Evolutionary conservation across 2,113 vertebrate species (phyloP), one percentile per base, ranked within the genome.

Genomic region (Lampris incognitus): DNA sequence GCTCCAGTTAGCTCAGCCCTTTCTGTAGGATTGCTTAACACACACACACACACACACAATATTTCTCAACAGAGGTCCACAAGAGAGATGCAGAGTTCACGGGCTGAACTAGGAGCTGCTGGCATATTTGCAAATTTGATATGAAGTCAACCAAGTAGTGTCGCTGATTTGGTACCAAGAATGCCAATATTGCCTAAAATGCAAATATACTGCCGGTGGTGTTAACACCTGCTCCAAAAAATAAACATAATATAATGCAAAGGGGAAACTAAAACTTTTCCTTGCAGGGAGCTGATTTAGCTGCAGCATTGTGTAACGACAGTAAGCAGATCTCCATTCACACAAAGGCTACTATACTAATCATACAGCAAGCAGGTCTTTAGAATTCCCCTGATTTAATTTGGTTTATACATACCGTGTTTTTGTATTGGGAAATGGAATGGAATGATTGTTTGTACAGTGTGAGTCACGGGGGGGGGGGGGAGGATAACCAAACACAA

Each of bases 401-500:
- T 81, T n/a, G 38, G 72, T 78, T 74, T 66, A 69, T 52, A 60
- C 56, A 60, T 56, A 65, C 81, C 52, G 9, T 72, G 76, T 82
- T 81, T 62, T 73, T 68, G 67, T 74, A 70, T 85, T 76, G 78
- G 44, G 49, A 83, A 76, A 83, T 58, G 61, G 13, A 61, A 49
- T 6, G 4, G 2, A 56, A 64, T 75, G 56, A 85, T 90, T 89
- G 76, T 84, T 90, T 84, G 81, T 63, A 10, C 51, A 71, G 61
- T 6, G 10, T 70, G 81, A 84, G 37, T 87, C 80, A 85, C 44
- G 66, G 58, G 52, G 62, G 38, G 11, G 13, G 24, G 24, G 73
- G 73, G 63, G 63, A 72, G 49, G 44, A 67, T 40, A 89, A 79
- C 58, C 81, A 84, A 90, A 87, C 73, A 83, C 38, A 77, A 85